These are phyloP conservation scores for Homarus gammarus DNA, from an alignment of 2,888 invertebrate species.

Conservation along the genomic window DNA sequence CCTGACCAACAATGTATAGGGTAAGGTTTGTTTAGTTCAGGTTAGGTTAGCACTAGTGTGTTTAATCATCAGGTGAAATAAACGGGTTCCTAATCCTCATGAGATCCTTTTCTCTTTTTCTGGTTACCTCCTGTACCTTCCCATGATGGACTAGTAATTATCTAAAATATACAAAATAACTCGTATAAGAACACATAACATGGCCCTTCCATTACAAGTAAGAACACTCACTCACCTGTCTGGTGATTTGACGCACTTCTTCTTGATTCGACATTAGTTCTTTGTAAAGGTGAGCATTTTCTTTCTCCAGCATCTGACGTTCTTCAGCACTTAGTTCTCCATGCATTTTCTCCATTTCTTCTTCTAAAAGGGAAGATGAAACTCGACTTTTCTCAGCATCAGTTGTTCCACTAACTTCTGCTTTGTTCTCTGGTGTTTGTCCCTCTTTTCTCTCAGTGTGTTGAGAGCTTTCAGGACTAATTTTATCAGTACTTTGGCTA, in stretches of 20 bases:
- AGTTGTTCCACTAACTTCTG: conserved; percentile 2
- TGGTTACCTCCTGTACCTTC: no score
- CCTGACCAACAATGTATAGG: no score
- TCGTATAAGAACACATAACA: no score
- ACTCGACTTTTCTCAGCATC: conserved; percentile 27
- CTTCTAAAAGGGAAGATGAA: conserved; percentile 36
- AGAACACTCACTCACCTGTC: conserved; percentile 87
- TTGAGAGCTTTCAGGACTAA: neutral
- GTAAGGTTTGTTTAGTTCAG: no score
- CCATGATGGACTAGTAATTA: no score
- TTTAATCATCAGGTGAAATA: no score
- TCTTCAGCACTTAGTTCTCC: conserved; percentile 84
- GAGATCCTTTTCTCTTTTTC: no score
- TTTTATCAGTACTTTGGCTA: conserved; percentile 17
- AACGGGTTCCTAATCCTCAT: no score
- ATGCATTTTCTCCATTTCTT: conserved; percentile 60
- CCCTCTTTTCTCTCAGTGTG: neutral
- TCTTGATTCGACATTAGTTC: conserved; percentile 93
- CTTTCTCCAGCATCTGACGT: conserved; percentile 94
- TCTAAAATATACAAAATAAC: no score
- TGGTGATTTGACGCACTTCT: conserved; percentile 93
- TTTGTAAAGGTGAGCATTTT: conserved; percentile 92
- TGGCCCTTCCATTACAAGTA: no score
- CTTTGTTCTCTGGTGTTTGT: conserved; percentile 1
- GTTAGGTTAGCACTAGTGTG: no score